Evolutionary conservation across 2,888 invertebrate species (phyloP), one percentile per base, ranked within the genome.

Genomic region (Allolobophora icterica): DNA sequence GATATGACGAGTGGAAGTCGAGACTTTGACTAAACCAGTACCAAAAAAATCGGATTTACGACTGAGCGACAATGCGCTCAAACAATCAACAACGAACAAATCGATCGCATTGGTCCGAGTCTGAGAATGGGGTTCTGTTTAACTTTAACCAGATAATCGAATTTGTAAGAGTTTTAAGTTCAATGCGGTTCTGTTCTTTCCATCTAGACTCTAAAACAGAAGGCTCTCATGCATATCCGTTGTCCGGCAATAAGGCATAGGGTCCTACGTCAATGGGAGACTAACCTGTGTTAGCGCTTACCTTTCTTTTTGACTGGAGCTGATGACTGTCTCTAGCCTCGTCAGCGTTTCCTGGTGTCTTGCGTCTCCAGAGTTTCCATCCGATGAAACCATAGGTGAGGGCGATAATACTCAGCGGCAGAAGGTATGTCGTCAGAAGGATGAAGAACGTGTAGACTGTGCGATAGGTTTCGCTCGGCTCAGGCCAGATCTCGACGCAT

Each of bases 321-420:
- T 95, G 96, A 8, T 94, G 94, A 35, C 94, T 93, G 93, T 96
- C 96, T 87, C 96, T 92, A 34, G 93, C 93, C 15, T 94, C 94
- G 92, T 96, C 95, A 0, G 95, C 95, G 92, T 96, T 96, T n/a
- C 96, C 96, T 0, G 96, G 96, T 1, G 95, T 93, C 24, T 94
- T 95, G 71, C 95, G 94, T 90, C 94, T 93, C 95, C 96, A 96
- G 92, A 96, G 94, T 91, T 95, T 94, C 92, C 94, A 94, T 33
- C 95, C 95, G 24, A 96, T 95, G 90, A 95, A 94, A 71, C 95
- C 94, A 93, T 96, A 96, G 19, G 96, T 95, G 91, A 95, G 94
- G 0, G 94, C 95, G 84, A 96, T 94, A 30, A 95, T 94, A 19
- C 94, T 89, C 91, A 96, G 94, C 0, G 96, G 96, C 11, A 96